These are phyloP conservation scores for Piscicola geometra DNA, from an alignment of 2,888 invertebrate species.

Conservation along the genomic window DNA sequence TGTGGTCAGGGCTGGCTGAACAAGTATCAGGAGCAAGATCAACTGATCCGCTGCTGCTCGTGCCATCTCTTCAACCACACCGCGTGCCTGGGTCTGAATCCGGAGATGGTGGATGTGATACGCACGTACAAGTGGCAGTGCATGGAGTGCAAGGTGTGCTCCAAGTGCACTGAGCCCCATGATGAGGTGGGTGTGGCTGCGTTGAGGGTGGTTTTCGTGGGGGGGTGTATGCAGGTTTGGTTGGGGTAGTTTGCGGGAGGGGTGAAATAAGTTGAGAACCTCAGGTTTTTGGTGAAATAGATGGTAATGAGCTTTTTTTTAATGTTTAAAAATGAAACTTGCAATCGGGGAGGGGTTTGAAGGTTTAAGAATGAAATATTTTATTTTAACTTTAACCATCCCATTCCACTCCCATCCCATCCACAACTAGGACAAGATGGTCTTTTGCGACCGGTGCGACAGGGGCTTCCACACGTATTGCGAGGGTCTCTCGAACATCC, in stretches of 20 bases:
- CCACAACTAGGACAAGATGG: conserved; percentile 70
- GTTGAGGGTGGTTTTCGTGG: too few species aligned
- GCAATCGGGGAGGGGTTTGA: too few species aligned
- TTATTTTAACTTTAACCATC: background rate
- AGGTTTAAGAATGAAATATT: too few species aligned
- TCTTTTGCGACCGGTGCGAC: conserved; percentile 90
- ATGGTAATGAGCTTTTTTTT: too few species aligned
- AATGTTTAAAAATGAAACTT: too few species aligned
- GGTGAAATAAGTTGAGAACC: too few species aligned
- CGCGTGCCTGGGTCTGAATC: conserved; percentile 77
- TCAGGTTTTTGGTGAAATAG: too few species aligned
- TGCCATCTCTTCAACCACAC: conserved; percentile 70
- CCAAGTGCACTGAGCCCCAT: conserved; percentile 73
- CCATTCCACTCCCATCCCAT: background rate
- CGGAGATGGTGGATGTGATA: conserved; percentile 77
- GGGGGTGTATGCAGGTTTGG: too few species aligned
- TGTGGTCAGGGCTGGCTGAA: conserved; percentile 30
- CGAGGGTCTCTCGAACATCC: conserved; percentile 73
- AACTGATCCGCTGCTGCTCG: conserved; percentile 63
- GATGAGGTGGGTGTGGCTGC: conserved; percentile 67
- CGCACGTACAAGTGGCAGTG: conserved; percentile 84
- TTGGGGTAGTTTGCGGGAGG: too few species aligned
- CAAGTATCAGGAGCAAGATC: conserved; percentile 58
- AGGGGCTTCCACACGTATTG: conserved; percentile 88
- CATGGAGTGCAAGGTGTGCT: conserved; percentile 84